These are phyloP conservation scores for Caenorhabditis becei DNA, from an alignment of 2,888 invertebrate species.

Conservation along the genomic window DNA sequence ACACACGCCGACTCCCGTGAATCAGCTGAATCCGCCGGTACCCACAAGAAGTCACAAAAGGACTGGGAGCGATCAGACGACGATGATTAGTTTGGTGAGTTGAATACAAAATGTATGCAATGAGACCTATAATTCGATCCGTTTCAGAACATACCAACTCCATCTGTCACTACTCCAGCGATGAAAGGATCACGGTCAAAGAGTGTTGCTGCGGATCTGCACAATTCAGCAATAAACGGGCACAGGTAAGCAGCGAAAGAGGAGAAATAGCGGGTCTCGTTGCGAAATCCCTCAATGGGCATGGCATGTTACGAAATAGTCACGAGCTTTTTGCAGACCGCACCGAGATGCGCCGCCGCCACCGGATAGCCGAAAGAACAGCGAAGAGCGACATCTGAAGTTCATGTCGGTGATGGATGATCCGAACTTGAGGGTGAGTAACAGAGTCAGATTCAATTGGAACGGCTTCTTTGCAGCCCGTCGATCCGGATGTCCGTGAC, in stretches of 20 bases:
- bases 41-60: slow-evolving; percentile 33
- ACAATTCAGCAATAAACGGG: slow-evolving; percentile 10
- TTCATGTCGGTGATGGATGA: slow-evolving; percentile 12
- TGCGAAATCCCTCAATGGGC: background rate
- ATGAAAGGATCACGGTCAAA: slow-evolving; percentile 25
- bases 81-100: slow-evolving; percentile 23
- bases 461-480: slow-evolving; percentile 41
- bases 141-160: slow-evolving; percentile 15
- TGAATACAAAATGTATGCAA: background rate
- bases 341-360: slow-evolving; percentile 34
- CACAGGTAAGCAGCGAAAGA: background rate
- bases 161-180: background rate
- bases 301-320: slow-evolving; percentile 34
- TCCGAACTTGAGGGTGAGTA: slow-evolving; percentile 25
- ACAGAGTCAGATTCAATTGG: background rate
- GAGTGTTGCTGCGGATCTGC: slow-evolving; percentile 36
- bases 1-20: slow-evolving; percentile 30
- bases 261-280: background rate
- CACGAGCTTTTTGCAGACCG: slow-evolving; percentile 24
- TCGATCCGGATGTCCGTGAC: slow-evolving; percentile 44
- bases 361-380: slow-evolving; percentile 24
- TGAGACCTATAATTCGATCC: no score
- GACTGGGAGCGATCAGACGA: slow-evolving; percentile 50
- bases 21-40: slow-evolving; percentile 21
- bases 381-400: slow-evolving; percentile 11